Percentiles rank a stretch among this genome's conserved stretches.
Evolutionary conservation across 2,888 invertebrate genomes (phyloP).

Genomic region (Melanchra persicariae): DNA sequence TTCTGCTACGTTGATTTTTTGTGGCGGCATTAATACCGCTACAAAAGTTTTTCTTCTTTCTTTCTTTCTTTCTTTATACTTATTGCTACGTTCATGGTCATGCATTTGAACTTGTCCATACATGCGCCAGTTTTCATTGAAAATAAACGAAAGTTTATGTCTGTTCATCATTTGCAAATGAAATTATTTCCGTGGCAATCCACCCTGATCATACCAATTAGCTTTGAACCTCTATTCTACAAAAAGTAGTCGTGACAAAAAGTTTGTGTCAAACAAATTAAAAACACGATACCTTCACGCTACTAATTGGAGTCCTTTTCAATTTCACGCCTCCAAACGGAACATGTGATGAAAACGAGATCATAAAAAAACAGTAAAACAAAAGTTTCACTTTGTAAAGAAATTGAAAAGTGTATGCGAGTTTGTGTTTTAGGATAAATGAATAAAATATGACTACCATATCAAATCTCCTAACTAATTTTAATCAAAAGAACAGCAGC

Average conservation of each 20-base stretch:
- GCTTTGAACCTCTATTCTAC: slow-evolving; percentile 14
- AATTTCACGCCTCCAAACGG: slow-evolving; percentile 70
- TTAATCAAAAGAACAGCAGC: not conserved
- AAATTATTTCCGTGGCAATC: not conserved
- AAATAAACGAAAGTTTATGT: not conserved
- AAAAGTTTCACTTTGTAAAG: slow-evolving; percentile 26
- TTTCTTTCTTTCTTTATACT: no score
- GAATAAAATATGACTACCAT: not conserved
- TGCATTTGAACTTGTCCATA: not conserved
- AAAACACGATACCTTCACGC: slow-evolving; percentile 34
- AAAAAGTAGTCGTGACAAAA: slow-evolving; percentile 48
- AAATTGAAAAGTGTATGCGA: not conserved
- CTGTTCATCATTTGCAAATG: not conserved
- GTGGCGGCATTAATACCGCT: no score
- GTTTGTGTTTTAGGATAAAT: not conserved
- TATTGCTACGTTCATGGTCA: not conserved
- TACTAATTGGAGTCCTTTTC: slow-evolving; percentile 63
- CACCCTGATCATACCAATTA: slow-evolving; percentile 35
- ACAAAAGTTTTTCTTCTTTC: no score
- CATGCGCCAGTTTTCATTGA: not conserved
- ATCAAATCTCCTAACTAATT: not conserved
- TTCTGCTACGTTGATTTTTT: no score
- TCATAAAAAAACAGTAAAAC: slow-evolving; percentile 17
- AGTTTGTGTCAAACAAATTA: slow-evolving; percentile 49
- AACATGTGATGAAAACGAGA: slow-evolving; percentile 23